Evolutionary conservation across 2,888 invertebrate species (phyloP).

Genomic region (Rutpela maculata): DNA sequence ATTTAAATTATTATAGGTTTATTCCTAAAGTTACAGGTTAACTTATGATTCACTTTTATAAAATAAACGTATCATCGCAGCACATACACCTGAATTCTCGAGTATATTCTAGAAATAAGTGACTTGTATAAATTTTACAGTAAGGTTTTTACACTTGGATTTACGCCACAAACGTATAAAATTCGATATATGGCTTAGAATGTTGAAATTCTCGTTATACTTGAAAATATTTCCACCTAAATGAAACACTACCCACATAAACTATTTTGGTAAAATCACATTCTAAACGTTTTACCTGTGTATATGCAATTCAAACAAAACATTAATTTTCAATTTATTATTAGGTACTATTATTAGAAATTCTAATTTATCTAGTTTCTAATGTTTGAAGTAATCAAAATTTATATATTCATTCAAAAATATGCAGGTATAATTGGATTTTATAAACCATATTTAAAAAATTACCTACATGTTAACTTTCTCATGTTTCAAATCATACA

Average conservation of each 20-base stretch:
- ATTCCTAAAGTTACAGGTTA: not conserved
- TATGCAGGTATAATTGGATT: too few species aligned
- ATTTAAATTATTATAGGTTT: not conserved
- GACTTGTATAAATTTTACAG: constrained; percentile 39
- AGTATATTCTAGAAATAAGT: constrained; percentile 47
- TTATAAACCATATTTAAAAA: too few species aligned
- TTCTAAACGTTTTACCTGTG: constrained; percentile 45
- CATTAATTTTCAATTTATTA: constrained; percentile 34
- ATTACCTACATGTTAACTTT: too few species aligned
- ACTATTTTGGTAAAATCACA: constrained; percentile 50
- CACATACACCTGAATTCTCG: constrained; percentile 40
- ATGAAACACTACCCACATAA: constrained; percentile 23
- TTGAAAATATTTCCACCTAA: constrained; percentile 23
- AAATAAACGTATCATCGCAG: constrained; percentile 19
- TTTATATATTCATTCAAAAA: too few species aligned
- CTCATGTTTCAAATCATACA: too few species aligned
- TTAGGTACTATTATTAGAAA: not conserved
- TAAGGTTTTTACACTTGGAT: constrained; percentile 49
- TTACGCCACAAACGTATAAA: constrained; percentile 47
- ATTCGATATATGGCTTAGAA: constrained; percentile 36
- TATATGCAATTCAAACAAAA: constrained; percentile 35
- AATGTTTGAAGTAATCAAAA: too few species aligned
- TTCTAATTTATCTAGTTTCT: too few species aligned
- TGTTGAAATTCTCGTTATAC: constrained; percentile 8
- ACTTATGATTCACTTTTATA: constrained; percentile 25